Base-by-base conservation (phyloP, 1,140 invertebrate species). In the Phortica variegata region DNA sequence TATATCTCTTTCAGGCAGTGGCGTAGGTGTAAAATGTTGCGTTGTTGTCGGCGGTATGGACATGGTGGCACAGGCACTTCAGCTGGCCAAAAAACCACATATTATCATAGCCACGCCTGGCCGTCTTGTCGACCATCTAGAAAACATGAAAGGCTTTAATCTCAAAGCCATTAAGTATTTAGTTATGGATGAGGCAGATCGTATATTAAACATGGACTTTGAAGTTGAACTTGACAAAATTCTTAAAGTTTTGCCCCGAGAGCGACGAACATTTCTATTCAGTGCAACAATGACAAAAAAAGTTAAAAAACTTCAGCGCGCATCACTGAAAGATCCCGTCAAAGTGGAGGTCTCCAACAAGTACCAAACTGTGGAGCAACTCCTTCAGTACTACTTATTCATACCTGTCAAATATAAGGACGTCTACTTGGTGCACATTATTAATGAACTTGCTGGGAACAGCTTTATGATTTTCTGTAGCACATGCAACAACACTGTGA, bases 231-330 rank as follows among this genome's bases (percentile, higher is more conserved):
- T 98, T 3, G 91, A 98, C 74, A 97, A 97, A 79, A 97, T 99
- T 47, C 76, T 99, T 2, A 88, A 89, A 70, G 91, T 90, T 1
- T 89, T 98, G 53, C 95, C 95, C 0, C 81, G 86, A 32, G 92
- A 97, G 61, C 82, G 94, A 15, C 79, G 85, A 44, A 98, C 95
- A 0, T 90, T 89, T 56, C 74, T 98, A 18, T 98, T 97, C 79
- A 97, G 95, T 2, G 95, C 95, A 2, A 98, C 95, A 15, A 98
- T 98, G 95, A 98, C 95, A 0, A 95, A 96, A 73, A 98, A 98
- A 80, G 95, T 98, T 1, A 86, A 93, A 56, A 98, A 99, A 78
- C 77, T 99, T 16, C 95, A 99, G 76, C 79, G 96, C 43, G 97
- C 97, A 2, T 97, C 92, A 5, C 79, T 99, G 1, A 85, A 86